Base-by-base conservation (phyloP, 2,797 vertebrate species). In the Anas bernieri region DNA sequence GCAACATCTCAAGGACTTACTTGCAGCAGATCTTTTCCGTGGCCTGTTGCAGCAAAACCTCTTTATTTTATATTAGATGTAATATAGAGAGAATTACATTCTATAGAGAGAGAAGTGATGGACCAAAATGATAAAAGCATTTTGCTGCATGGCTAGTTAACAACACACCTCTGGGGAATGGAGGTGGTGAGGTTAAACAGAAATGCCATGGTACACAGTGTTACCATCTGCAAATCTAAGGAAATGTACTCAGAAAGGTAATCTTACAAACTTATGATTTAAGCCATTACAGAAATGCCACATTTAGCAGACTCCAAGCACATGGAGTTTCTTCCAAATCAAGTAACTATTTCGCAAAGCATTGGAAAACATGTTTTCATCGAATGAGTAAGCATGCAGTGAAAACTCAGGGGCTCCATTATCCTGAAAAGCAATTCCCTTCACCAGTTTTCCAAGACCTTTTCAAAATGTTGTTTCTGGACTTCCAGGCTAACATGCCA, bases 341-440 rank as follows among this genome's bases (percentile, higher is more conserved):
- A 41, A 91, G 46, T 35, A 63, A 84, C 74, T 93, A 10, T 77
- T 95, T 45, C 67, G 83, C 77, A 86, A 41, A 4, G 33, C 64
- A 50, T 17, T 4, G 6, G 77, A 90, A 96, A 94, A 92, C 67
- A 90, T 68, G 41, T 75, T 94, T 92, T 92, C 72, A 88, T 58
- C 8, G 3, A 80, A 77, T 17, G 37, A 86, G 28, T 59, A 67
- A 72, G 30, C 0, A 6, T 45, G 54, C 77, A 64, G 78, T 1
- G 0, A 17, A 64, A 83, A 80, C 21, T 23, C 28, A 1, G 50
- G 56, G 45, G 33, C 39, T 82, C 61, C 12, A 3, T 5, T 25
- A 77, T 75, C 69, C 56, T 37, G 39, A 94, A 77, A 90, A 94
- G 75, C 48, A 86, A 58, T 16, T 94, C 39, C 68, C 35, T 82